Conservation (phyloP, 2,797 vertebrate species). For the Avahi laniger region DNA sequence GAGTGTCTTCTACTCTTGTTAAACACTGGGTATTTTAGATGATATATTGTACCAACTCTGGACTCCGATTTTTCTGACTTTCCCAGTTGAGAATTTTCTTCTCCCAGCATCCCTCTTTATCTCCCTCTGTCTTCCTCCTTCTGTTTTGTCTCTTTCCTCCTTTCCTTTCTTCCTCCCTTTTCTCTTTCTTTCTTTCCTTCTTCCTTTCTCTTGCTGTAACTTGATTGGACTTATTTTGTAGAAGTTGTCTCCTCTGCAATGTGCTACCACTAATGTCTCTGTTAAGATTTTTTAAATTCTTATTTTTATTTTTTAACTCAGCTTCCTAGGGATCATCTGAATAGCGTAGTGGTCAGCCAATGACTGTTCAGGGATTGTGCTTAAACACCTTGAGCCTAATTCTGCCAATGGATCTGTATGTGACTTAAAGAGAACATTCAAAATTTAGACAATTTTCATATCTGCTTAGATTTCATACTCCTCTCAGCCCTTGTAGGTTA, state of each 20-base stretch:
- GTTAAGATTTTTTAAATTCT: neutral
- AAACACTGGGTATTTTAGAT: neutral
- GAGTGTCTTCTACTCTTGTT: neutral
- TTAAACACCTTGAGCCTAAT: neutral
- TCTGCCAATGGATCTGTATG: neutral
- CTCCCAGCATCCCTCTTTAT: neutral
- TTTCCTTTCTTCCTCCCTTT: neutral
- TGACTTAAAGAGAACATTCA: neutral
- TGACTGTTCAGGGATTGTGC: neutral
- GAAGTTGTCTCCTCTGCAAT: neutral
- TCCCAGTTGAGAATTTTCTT: neutral
- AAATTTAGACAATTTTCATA: neutral
- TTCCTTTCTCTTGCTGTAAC: neutral
- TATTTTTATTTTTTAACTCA: neutral
- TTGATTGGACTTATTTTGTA: neutral
- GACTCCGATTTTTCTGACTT: neutral
- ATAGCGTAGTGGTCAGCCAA: neutral
- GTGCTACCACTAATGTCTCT: neutral
- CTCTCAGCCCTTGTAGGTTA: neutral
- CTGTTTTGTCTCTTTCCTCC: neutral
- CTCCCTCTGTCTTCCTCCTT: neutral
- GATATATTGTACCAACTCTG: neutral
- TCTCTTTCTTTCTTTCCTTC: neutral
- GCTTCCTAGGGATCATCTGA: neutral
- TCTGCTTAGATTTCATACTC: conserved; percentile 28